Base-by-base conservation (phyloP, 2,888 invertebrate genomes). In the Elegia similella region DNA sequence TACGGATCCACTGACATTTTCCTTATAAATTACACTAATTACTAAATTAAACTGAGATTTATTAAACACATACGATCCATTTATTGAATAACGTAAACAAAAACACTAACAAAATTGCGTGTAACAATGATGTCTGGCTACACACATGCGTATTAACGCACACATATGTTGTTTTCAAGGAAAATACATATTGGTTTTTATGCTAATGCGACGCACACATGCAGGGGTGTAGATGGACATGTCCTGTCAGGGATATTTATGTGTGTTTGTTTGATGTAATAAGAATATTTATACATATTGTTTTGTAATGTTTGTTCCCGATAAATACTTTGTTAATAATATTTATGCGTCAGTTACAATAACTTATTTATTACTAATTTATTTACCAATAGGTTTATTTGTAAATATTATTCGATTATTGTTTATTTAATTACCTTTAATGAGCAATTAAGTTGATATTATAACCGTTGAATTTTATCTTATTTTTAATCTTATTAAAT, bases 221-320 rank as follows among this genome's bases (percentile, higher is more conserved):
- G 16, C 32, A 55, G 17, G 30, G 59, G 48, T 61, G 62, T 62
- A 58, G 3, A 29, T 42, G 42, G 42, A 23, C 34, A 47, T 10
- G 34, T 55, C 43, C 29, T 46, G n/a, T 32, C 23, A 34, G 17
- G 34, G 38, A 16, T 7, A 16, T 23, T 17, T 23, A 3, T 44
- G 13, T 62, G 61, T 62, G 64, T 72, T 62, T 60, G 65, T 69
- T 61, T 62, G 65, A 64, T 66, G 65, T 64, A 63, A 66, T 64
- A 59, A 59, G 46, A 17, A 62, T 60, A 55, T 60, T 48, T 58
- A 59, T 59, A 60, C 53, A 66, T 34, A 34, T 62, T 69, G 70
- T 76, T 75, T 76, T 77, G 70, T 78, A 76, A 78, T 68, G 67
- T 68, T 70, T 59, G 44, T 68, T 64, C 63, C 60, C 62, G 65